A percentile compares a stretch with the other conserved stretches of the same genome.
Conservation (phyloP, 92 coral and sea anemone species). For the Anthopleura xanthogrammica region DNA sequence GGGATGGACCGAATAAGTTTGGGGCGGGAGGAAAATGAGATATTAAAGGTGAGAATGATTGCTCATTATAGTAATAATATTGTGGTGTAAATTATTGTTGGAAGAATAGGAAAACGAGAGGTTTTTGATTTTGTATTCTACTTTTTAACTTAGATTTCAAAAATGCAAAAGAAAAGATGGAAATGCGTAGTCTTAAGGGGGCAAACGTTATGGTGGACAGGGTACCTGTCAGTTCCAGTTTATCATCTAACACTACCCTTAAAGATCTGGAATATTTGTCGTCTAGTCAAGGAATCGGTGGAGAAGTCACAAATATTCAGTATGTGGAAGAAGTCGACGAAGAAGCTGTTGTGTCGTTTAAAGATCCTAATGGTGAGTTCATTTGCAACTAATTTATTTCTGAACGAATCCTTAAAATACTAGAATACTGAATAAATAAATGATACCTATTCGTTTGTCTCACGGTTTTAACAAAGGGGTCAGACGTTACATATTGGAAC, state of each 20-base stretch:
- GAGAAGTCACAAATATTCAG: slow-evolving; percentile 41
- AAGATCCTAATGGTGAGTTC: slow-evolving; percentile 54
- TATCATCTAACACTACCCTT: slow-evolving; percentile 52
- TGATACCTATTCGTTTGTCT: no score
- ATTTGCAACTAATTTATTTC: background rate
- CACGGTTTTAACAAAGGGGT: slow-evolving; percentile 37
- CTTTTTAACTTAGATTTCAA: slow-evolving; percentile 45
- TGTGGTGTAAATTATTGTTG: no score
- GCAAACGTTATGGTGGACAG: slow-evolving; percentile 35
- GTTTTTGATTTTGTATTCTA: background rate
- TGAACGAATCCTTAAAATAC: background rate
- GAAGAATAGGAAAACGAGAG: no score
- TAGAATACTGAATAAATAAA: no score
- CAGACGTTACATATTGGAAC: slow-evolving; percentile 49
- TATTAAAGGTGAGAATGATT: no score
- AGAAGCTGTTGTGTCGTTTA: slow-evolving; percentile 63
- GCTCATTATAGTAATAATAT: no score
- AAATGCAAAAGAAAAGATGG: slow-evolving; percentile 51
- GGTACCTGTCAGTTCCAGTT: slow-evolving; percentile 49
- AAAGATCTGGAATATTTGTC: slow-evolving; percentile 58
- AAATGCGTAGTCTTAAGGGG: slow-evolving; percentile 44
- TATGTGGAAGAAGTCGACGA: slow-evolving; percentile 58
- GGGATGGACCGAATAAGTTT: no score
- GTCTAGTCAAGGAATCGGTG: slow-evolving; percentile 68
- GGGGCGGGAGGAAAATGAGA: no score